A percentile compares a stretch with the other conserved stretches of the same genome.
Evolutionary conservation across 2,888 invertebrate genomes (phyloP).

Genomic region (Lasioglossum oenotherae): DNA sequence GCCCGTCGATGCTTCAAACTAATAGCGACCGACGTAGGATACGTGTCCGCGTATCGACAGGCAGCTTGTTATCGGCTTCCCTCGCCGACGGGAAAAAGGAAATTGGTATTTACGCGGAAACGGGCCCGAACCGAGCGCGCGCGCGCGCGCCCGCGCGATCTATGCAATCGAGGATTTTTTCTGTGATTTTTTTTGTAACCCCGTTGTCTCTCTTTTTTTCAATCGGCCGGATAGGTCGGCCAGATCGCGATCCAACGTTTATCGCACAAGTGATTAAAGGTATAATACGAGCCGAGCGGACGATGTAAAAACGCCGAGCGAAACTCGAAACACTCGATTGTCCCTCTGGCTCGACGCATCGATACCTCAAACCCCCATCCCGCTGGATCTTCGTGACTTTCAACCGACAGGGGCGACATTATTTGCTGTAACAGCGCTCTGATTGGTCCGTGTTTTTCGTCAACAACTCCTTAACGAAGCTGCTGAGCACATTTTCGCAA

Average conservation of each 20-base stretch:
- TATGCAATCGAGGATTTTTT: background rate
- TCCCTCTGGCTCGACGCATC: background rate
- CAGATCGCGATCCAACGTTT: background rate
- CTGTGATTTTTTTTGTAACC: background rate
- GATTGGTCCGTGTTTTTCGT: no score
- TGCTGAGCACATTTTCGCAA: no score
- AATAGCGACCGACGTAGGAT: conserved; percentile 31
- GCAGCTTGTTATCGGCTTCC: conserved; percentile 26
- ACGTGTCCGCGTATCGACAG: conserved; percentile 29
- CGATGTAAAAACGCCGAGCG: background rate
- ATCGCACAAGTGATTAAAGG: background rate
- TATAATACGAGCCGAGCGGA: background rate
- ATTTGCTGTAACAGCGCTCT: no score
- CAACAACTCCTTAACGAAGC: no score
- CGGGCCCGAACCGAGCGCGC: background rate
- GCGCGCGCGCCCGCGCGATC: background rate
- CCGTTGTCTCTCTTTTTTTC: background rate
- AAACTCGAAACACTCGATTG: background rate
- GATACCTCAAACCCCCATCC: background rate
- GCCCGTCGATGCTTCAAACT: conserved; percentile 17
- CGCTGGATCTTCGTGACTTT: no score
- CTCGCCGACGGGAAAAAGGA: conserved; percentile 7
- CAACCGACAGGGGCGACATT: no score
- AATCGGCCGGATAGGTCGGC: background rate
- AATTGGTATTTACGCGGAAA: conserved; percentile 23